phyloP scores from a whole-genome alignment of 2,113 vertebrate species.

The Excalfactoria chinensis region DNA sequence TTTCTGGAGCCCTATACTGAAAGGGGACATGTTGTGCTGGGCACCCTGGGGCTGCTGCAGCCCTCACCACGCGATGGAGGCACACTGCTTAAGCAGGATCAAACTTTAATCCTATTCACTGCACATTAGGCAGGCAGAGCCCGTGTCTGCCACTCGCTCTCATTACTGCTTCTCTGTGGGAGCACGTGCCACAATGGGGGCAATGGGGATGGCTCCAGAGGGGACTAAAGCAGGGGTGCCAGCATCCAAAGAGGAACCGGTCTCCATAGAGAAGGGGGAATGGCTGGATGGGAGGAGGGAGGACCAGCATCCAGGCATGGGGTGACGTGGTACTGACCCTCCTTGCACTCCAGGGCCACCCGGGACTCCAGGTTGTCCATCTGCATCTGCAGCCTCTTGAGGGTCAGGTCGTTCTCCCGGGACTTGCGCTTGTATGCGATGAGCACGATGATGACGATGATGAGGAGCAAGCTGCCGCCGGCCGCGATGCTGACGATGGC shows the following conservation, averaged over 20 bases:
- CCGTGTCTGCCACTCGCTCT: not conserved
- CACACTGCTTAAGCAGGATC: not conserved
- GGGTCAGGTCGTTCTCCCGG: conserved; percentile 95
- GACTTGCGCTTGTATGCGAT: conserved; percentile 99
- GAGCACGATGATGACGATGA: conserved; percentile 98
- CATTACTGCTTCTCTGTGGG: not conserved
- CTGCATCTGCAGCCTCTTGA: conserved; percentile 98
- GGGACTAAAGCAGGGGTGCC: not conserved
- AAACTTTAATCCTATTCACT: conserved; percentile 27
- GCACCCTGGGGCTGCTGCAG: not conserved
- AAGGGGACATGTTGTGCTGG: not conserved
- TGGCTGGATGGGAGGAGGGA: not conserved
- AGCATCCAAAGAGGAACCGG: not conserved
- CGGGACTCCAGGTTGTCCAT: conserved; percentile 99
- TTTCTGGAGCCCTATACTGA: not conserved
- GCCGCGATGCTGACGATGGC: conserved; percentile 97
- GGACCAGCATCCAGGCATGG: not conserved
- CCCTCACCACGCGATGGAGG: not conserved
- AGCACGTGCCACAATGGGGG: not conserved
- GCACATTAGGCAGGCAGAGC: conserved; percentile 16
- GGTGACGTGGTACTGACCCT: conserved; percentile 79
- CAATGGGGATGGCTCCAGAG: fast-evolving
- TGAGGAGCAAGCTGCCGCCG: conserved; percentile 93
- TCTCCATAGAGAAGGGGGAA: not conserved
- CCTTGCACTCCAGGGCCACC: conserved; percentile 97